These are phyloP conservation scores for Neopipo cinnamomea DNA, from an alignment of 2,113 vertebrate species.

Conservation along the genomic window DNA sequence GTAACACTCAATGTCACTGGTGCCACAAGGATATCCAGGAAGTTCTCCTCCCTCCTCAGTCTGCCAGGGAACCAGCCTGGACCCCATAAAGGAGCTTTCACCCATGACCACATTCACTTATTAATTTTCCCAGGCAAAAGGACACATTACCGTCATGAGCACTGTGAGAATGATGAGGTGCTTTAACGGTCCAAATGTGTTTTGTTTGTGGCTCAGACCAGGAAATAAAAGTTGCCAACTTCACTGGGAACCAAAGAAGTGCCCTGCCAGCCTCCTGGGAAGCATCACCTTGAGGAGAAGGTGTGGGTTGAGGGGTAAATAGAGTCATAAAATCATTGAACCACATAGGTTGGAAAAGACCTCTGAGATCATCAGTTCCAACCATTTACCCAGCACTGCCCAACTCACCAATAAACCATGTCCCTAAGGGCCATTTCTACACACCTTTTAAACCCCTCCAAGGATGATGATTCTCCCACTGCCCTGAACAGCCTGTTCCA, in stretches of 20 bases:
- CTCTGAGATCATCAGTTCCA: neutral
- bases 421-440: neutral
- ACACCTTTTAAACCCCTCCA: neutral
- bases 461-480: neutral
- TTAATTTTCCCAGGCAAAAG: neutral
- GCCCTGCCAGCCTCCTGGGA: neutral
- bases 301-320: neutral
- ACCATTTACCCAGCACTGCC: neutral
- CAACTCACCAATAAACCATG: neutral
- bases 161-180: neutral
- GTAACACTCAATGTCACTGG: neutral
- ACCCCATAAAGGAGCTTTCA: neutral
- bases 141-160: neutral
- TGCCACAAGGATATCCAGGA: neutral
- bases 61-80: neutral
- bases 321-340: neutral
- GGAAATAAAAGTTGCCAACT: neutral
- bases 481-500: neutral
- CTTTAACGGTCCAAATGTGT: neutral
- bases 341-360: neutral
- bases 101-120: accelerated
- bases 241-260: neutral
- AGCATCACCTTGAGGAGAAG: neutral
- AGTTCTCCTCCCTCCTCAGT: neutral
- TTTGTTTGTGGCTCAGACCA: neutral